These are phyloP conservation scores for Drosophila orosa DNA, from an alignment of 1,140 invertebrate genomes.

Conservation along the genomic window DNA sequence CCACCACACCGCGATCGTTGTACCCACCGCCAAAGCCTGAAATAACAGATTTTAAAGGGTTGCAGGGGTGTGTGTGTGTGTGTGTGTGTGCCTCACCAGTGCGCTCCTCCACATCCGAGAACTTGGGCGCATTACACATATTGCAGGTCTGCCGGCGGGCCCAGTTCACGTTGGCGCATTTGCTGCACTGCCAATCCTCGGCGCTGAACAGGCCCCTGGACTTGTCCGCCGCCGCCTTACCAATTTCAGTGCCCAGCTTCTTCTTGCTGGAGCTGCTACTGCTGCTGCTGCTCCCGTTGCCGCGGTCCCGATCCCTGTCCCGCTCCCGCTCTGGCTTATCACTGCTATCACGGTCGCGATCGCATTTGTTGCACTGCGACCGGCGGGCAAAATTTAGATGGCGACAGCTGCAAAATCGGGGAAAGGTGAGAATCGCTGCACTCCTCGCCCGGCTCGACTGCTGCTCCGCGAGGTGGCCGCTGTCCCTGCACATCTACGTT, in stretches of 20 bases:
- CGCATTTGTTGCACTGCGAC: constrained; percentile 95
- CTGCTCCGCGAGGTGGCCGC: constrained; percentile 20
- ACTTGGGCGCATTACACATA: constrained; percentile 99
- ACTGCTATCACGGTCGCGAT: constrained; percentile 62
- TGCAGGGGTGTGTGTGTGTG: too few species aligned
- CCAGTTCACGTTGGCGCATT: constrained; percentile 99
- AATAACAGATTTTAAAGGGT: constrained; percentile 73
- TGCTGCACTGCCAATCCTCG: constrained; percentile 99
- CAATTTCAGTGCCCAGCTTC: constrained; percentile 98
- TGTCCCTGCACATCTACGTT: constrained; percentile 60
- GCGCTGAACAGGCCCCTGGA: constrained; percentile 98
- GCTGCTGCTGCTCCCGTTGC: constrained; percentile 86
- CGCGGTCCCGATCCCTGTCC: constrained; percentile 64
- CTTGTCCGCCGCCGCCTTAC: constrained; percentile 98
- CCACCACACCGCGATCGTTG: constrained; percentile 96
- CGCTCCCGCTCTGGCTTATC: constrained; percentile 64
- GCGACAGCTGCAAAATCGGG: constrained; percentile 89
- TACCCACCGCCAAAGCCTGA: constrained; percentile 93
- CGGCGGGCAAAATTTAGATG: constrained; percentile 98
- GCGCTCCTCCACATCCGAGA: constrained; percentile 93
- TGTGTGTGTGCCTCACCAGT: constrained; percentile 83
- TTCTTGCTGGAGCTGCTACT: constrained; percentile 88
- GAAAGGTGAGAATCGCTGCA: constrained; percentile 45
- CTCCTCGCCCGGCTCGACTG: constrained; percentile 20
- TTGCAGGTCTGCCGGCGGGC: constrained; percentile 98